Evolutionary conservation across 2,113 vertebrate genomes (phyloP), one percentile per base, ranked within the genome.

Genomic region (Vimba vimba): DNA sequence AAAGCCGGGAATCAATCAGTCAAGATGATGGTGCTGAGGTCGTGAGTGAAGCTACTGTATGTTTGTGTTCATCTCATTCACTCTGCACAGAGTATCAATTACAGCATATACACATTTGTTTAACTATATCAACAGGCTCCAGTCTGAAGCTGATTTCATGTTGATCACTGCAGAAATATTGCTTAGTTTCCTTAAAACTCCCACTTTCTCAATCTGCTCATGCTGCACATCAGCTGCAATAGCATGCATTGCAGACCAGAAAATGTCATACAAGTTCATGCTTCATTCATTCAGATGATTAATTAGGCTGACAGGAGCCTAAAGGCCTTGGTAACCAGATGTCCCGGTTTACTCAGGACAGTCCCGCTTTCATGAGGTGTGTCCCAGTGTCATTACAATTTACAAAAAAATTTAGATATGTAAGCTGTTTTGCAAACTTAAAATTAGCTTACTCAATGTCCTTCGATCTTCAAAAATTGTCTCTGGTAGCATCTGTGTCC

Each of bases 271-370:
- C 43, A 81, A 74, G 79, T 82, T 74, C 79, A 81, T 21, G 59
- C 19, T 50, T 25, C 39, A 23, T 64, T 86, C 45, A 82, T 86
- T 82, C 47, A 12, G 43, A 47, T 36, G 66, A 86, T 81, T 79
- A 30, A 69, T 59, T 71, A 60, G 43, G 33, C 81, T 83, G 66
- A 23, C 81, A 73, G 47, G 69, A 50, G 39, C 66, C 39, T 36
- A 50, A 74, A 86, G 78, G 52, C 68, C 12, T 23, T 1, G 13
- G 45, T n/a, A 47, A 68, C 47, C 80, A 71, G 47, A 19, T 69
- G 80, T 71, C 80, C 64, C 1, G 27, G 68, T 71, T 71, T 43
- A 71, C 68, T 71, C 68, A n/a, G 68, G 68, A 71, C 68, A 71
- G 80, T 69, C 64, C 64, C 3, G 27, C 13, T 82, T 71, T 82